Evolutionary conservation across 1,140 invertebrate genomes (phyloP).

Genomic region (Aplysia californica): DNA sequence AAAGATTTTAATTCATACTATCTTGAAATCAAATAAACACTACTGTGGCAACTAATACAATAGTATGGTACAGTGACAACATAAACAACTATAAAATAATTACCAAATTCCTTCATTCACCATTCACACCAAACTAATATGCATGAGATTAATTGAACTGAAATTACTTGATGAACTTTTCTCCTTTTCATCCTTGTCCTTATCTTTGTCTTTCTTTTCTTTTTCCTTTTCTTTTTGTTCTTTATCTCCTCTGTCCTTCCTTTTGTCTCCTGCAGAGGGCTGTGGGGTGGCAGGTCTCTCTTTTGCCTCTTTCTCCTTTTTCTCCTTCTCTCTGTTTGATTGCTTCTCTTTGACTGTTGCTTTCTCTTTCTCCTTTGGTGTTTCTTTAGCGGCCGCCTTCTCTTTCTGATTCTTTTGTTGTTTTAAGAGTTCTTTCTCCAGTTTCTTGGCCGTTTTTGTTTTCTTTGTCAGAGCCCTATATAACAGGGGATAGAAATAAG

Average conservation of each 20-base stretch:
- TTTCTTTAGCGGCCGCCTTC: neutral
- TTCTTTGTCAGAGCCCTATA: slow-evolving; percentile 25
- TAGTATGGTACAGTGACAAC: too few relatives aligned
- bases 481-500: too few relatives aligned
- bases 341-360: neutral
- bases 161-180: slow-evolving; percentile 14
- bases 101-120: too few relatives aligned
- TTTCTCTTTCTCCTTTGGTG: slow-evolving; percentile 17
- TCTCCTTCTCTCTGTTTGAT: slow-evolving; percentile 5
- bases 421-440: slow-evolving; percentile 27
- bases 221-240: slow-evolving; percentile 21
- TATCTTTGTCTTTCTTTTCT: slow-evolving; percentile 16
- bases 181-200: slow-evolving; percentile 28
- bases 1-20: too few relatives aligned
- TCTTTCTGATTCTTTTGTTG: slow-evolving; percentile 20
- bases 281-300: slow-evolving; percentile 17
- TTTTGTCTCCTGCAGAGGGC: slow-evolving; percentile 9
- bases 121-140: too few relatives aligned
- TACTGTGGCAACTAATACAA: too few relatives aligned
- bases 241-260: slow-evolving; percentile 24
- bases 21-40: too few relatives aligned
- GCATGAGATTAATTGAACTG: too few relatives aligned
- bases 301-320: slow-evolving; percentile 16
- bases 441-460: slow-evolving; percentile 22
- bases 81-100: too few relatives aligned